Evolutionary conservation across 2,888 invertebrate species (phyloP).

Genomic region (Bembecia ichneumoniformis): DNA sequence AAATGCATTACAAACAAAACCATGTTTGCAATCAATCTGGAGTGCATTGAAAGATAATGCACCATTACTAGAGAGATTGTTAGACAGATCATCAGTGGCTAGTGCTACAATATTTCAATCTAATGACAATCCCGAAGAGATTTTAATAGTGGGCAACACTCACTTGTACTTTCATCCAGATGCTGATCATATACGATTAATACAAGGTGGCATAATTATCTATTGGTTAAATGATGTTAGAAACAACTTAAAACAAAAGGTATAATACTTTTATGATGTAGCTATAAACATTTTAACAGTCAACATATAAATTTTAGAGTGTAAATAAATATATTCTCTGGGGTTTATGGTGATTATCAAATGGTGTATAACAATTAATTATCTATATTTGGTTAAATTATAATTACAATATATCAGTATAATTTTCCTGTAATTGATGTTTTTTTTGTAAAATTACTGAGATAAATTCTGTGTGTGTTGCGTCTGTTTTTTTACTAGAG

Average conservation of each 20-base stretch:
- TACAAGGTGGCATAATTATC: slow-evolving; percentile 85
- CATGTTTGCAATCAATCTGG: slow-evolving; percentile 74
- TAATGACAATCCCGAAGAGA: slow-evolving; percentile 65
- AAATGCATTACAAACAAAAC: slow-evolving; percentile 66
- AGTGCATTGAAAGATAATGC: slow-evolving; percentile 71
- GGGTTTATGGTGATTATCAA: too few relatives aligned
- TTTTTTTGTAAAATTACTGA: too few relatives aligned
- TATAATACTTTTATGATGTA: slow-evolving; percentile 16
- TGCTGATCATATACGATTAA: slow-evolving; percentile 88
- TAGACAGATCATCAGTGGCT: slow-evolving; percentile 77
- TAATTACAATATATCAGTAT: too few relatives aligned
- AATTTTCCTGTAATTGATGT: too few relatives aligned
- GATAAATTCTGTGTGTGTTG: too few relatives aligned
- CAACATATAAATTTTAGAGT: background rate
- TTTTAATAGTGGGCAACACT: slow-evolving; percentile 84
- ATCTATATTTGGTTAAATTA: too few relatives aligned
- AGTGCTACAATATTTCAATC: slow-evolving; percentile 75
- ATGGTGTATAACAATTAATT: too few relatives aligned
- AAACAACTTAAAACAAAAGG: slow-evolving; percentile 39
- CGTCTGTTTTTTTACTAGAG: too few relatives aligned
- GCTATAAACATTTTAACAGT: background rate
- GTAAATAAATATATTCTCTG: background rate
- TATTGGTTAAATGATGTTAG: slow-evolving; percentile 77
- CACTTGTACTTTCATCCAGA: slow-evolving; percentile 95
- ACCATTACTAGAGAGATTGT: slow-evolving; percentile 70